These are phyloP conservation scores for Chaetops frenatus DNA, from an alignment of 2,113 vertebrate species.

Conservation along the genomic window DNA sequence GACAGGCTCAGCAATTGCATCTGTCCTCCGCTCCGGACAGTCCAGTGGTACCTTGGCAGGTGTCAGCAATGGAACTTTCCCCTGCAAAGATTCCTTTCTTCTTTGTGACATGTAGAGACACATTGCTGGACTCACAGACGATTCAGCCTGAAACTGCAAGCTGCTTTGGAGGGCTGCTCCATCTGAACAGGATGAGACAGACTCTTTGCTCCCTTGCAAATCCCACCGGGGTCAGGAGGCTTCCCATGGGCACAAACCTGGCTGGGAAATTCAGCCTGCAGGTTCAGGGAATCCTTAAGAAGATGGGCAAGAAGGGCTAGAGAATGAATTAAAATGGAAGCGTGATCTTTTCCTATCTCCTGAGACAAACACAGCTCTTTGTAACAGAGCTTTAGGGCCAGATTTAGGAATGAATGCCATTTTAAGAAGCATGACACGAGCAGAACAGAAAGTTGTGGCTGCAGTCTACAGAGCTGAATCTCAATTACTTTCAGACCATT, in stretches of 20 bases:
- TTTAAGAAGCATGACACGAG: neutral
- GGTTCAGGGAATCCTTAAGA: neutral
- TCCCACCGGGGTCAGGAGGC: neutral
- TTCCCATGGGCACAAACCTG: neutral
- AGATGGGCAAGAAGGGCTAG: neutral
- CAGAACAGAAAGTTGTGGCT: neutral
- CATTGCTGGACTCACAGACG: neutral
- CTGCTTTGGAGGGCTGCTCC: neutral
- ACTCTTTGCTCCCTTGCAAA: neutral
- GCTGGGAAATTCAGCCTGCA: neutral
- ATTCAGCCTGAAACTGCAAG: neutral
- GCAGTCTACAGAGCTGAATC: neutral
- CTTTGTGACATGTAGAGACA: neutral
- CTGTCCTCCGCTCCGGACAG: rapidly evolving
- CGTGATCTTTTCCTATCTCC: neutral
- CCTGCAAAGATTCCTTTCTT: neutral
- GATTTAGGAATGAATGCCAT: neutral
- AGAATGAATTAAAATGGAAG: neutral
- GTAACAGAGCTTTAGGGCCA: neutral
- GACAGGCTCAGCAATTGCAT: neutral
- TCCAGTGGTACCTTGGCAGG: rapidly evolving
- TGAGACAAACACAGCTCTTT: neutral
- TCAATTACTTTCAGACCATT: slow-evolving; percentile 10
- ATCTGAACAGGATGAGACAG: neutral
- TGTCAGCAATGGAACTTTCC: rapidly evolving